Percentiles rank a stretch among this genome's conserved stretches.
Evolutionary conservation across 1,140 invertebrate species (phyloP).

Genomic region (Drosophila orosa): DNA sequence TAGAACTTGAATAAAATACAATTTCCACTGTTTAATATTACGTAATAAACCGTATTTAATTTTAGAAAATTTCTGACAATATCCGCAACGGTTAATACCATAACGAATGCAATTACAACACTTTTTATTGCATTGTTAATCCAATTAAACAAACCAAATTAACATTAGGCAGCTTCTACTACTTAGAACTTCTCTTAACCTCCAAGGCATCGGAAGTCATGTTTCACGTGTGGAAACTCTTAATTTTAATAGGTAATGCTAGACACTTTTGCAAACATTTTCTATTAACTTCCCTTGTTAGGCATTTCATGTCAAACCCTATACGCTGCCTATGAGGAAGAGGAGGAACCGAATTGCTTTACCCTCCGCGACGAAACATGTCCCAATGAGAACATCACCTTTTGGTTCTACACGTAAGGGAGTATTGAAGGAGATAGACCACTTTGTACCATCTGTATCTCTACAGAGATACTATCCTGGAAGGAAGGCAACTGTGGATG

Average conservation of each 20-base stretch:
- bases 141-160: slow-evolving; percentile 10
- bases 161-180: background rate
- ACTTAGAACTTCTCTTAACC: background rate
- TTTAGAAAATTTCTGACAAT: background rate
- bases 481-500: background rate
- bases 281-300: background rate
- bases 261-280: background rate
- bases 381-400: slow-evolving; percentile 47
- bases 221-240: slow-evolving; percentile 1
- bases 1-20: background rate
- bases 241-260: slow-evolving; percentile 18
- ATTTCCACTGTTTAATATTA: background rate
- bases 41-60: background rate
- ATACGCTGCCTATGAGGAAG: background rate
- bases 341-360: slow-evolving; percentile 14
- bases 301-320: background rate
- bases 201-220: background rate
- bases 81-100: background rate
- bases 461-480: background rate
- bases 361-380: background rate
- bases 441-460: background rate
- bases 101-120: background rate
- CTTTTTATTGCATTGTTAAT: slow-evolving; percentile 2
- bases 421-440: no score
- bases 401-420: slow-evolving; percentile 42